Evolutionary conservation across 2,113 vertebrate genomes (phyloP), one percentile per base, ranked within the genome.

Genomic region (Patagioenas fasciata): DNA sequence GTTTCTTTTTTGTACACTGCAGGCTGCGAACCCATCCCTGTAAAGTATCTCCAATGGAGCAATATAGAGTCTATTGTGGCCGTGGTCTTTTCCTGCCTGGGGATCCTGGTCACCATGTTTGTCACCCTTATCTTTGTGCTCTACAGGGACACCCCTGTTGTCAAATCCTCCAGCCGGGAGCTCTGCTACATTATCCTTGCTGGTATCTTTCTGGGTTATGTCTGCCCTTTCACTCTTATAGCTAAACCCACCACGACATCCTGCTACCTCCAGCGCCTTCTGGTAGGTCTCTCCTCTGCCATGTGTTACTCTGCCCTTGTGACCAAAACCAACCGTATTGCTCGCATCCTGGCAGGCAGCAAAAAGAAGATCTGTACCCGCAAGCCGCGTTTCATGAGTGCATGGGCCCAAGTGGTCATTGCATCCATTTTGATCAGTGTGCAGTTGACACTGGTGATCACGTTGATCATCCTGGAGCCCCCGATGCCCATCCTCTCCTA

Each of bases 311-410:
- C 99, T 0, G 99, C 99, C 20, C 97, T 99, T 32, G 99, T 99
- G 79, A 99, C 99, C 95, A 99, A 99, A 97, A 99, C 99, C 61
- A 99, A 99, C 91, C 99, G 99, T 89, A 99, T 99, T 7, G 99
- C 99, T 8, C 99, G 99, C 91, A 99, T 99, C 95, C 97, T 99
- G 93, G 99, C 99, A 0, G 99, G 99, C 92, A 99, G 99, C 98
- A 99, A 99, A 97, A 99, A 99, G 98, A 99, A 99, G 97, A 99
- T 99, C 97, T 99, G 99, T n/a, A 99, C 99, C 23, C 98, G 98
- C 69, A 99, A 99, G 88, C 99, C 99, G 2, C 98, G 99, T 32
- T 99, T 99, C 97, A 99, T 99, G 99, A 99, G 99, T 3, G 99
- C 99, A 25, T 99, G 99, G 98, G 99, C 99, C 28, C 99, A 99